Evolutionary conservation across 1,140 invertebrate genomes (phyloP).

Genomic region (Drosophila prosaltans): DNA sequence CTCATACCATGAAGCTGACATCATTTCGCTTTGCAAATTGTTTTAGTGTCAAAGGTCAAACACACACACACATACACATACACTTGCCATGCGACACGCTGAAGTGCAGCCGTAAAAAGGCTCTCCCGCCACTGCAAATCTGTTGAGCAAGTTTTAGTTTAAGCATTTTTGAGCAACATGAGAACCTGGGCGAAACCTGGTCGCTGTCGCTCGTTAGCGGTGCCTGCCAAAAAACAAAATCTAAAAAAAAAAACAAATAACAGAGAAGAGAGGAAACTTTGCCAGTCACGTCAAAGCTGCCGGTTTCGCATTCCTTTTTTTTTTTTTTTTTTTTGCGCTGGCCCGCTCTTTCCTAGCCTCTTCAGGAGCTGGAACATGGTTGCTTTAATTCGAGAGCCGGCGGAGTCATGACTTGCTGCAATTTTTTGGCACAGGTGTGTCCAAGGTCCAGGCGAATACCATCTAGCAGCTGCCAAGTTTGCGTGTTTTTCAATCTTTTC

Average conservation of each 20-base stretch:
- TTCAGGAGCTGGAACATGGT: conserved; percentile 34
- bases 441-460: conserved; percentile 66
- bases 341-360: conserved; percentile 19
- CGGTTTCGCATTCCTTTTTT: conserved; percentile 41
- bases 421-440: conserved; percentile 67
- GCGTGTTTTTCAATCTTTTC: conserved; percentile 73
- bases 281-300: conserved; percentile 79
- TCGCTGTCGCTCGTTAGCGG: conserved; percentile 65
- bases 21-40: conserved; percentile 78
- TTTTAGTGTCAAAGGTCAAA: conserved; percentile 80
- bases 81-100: conserved; percentile 63
- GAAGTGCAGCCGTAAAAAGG: conserved; percentile 73
- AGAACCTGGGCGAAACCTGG: conserved; percentile 44
- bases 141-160: conserved; percentile 78
- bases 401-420: conserved; percentile 70
- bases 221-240: conserved; percentile 67
- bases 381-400: conserved; percentile 64
- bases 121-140: conserved; percentile 61
- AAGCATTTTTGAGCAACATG: conserved; percentile 76
- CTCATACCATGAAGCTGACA: conserved; percentile 58
- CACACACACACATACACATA: conserved; percentile 48
- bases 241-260: neutral
- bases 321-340: conserved; percentile 7
- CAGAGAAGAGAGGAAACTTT: conserved; percentile 39
- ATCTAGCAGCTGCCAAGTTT: conserved; percentile 73